These are phyloP conservation scores for Pelodiscus sinensis DNA, from an alignment of 2,113 vertebrate species.

Conservation along the genomic window DNA sequence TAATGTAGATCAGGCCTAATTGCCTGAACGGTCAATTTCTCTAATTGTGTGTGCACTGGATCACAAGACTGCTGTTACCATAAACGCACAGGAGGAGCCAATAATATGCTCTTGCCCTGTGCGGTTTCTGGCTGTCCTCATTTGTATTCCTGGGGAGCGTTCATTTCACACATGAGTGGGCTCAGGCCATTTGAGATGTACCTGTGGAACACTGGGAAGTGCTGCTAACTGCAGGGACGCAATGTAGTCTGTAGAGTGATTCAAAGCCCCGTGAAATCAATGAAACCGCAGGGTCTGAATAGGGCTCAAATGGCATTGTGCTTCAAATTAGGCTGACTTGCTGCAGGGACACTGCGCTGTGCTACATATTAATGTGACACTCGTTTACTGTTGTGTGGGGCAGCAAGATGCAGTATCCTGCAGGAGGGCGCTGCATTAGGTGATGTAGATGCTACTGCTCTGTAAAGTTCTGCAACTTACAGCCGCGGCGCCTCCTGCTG, in stretches of 20 bases:
- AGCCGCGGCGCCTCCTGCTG: too few relatives aligned
- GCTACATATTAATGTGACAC: not conserved
- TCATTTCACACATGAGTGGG: not conserved
- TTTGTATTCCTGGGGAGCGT: not conserved
- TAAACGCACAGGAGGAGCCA: not conserved
- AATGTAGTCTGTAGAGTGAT: accelerated
- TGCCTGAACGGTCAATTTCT: not conserved
- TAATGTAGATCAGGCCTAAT: not conserved
- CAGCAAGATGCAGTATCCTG: slow-evolving; percentile 11
- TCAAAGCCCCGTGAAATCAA: not conserved
- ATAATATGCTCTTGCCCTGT: not conserved
- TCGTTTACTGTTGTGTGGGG: not conserved
- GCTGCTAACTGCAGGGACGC: not conserved
- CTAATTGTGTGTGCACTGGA: not conserved
- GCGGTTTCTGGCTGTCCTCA: not conserved
- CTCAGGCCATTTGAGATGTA: not conserved
- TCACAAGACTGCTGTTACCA: not conserved
- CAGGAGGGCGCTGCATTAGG: not conserved
- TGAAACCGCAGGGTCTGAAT: not conserved
- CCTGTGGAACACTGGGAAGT: accelerated
- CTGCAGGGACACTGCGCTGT: not conserved
- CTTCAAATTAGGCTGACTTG: slow-evolving; percentile 6
- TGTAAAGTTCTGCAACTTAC: too few relatives aligned
- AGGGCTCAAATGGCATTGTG: not conserved
- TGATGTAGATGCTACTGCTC: not conserved